Conservation (phyloP, 2,113 vertebrate genomes). For the Esox niger region DNA sequence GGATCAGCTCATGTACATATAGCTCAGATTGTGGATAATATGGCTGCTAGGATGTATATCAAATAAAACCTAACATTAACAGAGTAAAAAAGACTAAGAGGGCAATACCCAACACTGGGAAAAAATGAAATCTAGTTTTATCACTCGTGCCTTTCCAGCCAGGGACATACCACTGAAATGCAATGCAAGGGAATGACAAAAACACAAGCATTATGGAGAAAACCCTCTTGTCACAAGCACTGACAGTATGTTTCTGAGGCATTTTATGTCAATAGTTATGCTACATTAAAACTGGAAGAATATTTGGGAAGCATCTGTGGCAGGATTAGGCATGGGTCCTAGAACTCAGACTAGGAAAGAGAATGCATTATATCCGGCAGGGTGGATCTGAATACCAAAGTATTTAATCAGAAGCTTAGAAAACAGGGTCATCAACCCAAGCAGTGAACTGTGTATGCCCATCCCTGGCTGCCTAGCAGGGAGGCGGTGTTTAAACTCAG, state of each 20-base stretch:
- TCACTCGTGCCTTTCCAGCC: conserved; percentile 41
- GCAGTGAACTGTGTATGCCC: too few relatives aligned
- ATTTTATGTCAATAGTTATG: too few relatives aligned
- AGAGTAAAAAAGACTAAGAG: conserved; percentile 50
- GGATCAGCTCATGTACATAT: conserved; percentile 26
- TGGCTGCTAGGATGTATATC: conserved; percentile 36
- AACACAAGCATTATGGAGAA: conserved; percentile 28
- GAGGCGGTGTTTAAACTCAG: neutral
- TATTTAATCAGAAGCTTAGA: conserved; percentile 23
- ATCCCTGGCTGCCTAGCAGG: too few relatives aligned
- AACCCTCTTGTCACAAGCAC: neutral
- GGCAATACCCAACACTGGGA: conserved; percentile 26
- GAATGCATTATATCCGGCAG: conserved; percentile 15
- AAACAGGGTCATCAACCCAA: neutral
- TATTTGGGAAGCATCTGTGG: neutral
- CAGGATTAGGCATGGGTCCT: conserved; percentile 12
- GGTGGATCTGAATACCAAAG: conserved; percentile 43
- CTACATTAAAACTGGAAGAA: neutral
- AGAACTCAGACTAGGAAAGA: neutral
- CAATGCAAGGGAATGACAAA: conserved; percentile 19
- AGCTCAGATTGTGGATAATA: conserved; percentile 43
- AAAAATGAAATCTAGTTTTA: conserved; percentile 43
- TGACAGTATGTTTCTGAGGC: too few relatives aligned
- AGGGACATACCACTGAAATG: conserved; percentile 30
- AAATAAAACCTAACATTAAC: conserved; percentile 42